Evolutionary conservation across 1,140 invertebrate genomes (phyloP).

Genomic region (Steinernema feltiae): DNA sequence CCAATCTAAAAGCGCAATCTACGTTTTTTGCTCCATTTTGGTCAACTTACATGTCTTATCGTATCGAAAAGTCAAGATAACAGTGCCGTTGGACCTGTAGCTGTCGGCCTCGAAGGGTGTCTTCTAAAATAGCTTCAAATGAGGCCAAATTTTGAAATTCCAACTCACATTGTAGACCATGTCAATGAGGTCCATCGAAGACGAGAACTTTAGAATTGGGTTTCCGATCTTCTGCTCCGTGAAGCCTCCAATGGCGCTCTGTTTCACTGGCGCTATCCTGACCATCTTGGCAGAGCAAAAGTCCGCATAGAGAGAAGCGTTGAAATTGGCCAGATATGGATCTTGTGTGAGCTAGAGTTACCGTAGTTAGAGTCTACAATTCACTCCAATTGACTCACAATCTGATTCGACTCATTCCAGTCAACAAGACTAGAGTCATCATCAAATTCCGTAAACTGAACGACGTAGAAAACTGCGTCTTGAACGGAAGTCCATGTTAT

Average conservation of each 20-base stretch:
- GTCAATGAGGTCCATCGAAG: background rate
- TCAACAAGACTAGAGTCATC: background rate
- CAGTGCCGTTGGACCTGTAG: constrained; percentile 30
- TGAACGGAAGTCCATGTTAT: background rate
- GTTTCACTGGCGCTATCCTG: background rate
- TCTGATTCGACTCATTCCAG: background rate
- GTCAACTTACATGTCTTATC: constrained; percentile 12
- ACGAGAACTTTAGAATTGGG: constrained; percentile 7
- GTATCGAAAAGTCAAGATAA: constrained; percentile 23
- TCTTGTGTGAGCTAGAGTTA: background rate
- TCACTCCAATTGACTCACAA: background rate
- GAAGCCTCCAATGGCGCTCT: constrained; percentile 15
- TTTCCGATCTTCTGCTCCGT: constrained; percentile 14
- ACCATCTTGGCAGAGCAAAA: background rate
- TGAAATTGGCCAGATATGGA: background rate
- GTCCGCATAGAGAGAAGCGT: background rate
- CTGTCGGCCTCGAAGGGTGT: constrained; percentile 18
- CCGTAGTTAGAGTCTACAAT: too few relatives aligned
- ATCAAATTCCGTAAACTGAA: too few relatives aligned
- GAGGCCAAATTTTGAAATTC: background rate
- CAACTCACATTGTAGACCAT: background rate
- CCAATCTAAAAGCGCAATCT: constrained; percentile 36
- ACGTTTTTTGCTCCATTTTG: background rate
- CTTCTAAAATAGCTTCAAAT: constrained; percentile 13
- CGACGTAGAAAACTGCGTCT: background rate